phyloP scores from a whole-genome alignment of 1,140 invertebrate genomes.

The Planococcus citri region DNA sequence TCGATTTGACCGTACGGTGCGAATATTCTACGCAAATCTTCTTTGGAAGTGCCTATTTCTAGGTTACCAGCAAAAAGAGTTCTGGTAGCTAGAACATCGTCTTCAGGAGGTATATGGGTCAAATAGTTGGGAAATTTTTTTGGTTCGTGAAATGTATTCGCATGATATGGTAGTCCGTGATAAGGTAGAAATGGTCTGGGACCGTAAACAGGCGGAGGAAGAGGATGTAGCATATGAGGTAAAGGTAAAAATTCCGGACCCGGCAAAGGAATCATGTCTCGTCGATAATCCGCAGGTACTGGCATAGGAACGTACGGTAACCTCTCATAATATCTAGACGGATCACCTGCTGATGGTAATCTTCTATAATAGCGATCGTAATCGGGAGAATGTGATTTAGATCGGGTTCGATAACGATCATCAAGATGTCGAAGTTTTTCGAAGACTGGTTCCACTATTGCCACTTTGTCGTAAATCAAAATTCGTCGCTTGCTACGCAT shows the following conservation, averaged over 20 bases:
- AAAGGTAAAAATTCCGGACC: constrained; percentile 48
- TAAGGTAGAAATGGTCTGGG: constrained; percentile 59
- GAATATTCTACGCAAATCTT: constrained; percentile 84
- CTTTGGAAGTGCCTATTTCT: constrained; percentile 91
- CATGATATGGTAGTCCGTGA: constrained; percentile 44
- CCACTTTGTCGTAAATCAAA: constrained; percentile 85
- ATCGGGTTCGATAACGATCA: constrained; percentile 43
- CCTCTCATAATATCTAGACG: constrained; percentile 56
- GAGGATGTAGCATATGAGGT: constrained; percentile 45
- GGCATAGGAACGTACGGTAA: constrained; percentile 57
- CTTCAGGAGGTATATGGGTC: constrained; percentile 88
- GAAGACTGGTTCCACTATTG: constrained; percentile 84
- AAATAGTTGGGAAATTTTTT: constrained; percentile 95
- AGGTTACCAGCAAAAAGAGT: constrained; percentile 96
- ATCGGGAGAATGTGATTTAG: constrained; percentile 43
- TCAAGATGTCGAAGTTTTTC: constrained; percentile 50
- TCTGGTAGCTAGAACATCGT: constrained; percentile 87
- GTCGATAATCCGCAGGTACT: constrained; percentile 48
- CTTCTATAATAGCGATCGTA: constrained; percentile 59
- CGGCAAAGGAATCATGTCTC: constrained; percentile 48
- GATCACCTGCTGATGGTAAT: constrained; percentile 55
- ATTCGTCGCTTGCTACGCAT: constrained; percentile 83
- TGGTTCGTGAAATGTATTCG: constrained; percentile 71
- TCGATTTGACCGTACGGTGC: constrained; percentile 89
- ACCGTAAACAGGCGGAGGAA: constrained; percentile 46